These are phyloP conservation scores for Cataglyphis hispanica DNA, from an alignment of 1,140 invertebrate genomes.

Conservation along the genomic window DNA sequence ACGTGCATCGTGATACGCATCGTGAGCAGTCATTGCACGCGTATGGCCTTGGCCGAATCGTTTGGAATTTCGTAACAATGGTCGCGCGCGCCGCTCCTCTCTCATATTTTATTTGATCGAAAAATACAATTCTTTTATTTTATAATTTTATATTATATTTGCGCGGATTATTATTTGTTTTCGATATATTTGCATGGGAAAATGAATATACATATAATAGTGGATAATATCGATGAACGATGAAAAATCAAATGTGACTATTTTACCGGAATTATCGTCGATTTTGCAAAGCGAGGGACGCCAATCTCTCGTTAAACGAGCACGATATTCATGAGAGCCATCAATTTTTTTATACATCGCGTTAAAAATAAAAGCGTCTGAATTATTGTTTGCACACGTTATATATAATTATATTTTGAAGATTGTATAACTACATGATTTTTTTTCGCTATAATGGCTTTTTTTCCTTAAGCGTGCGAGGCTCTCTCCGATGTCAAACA, in stretches of 20 bases:
- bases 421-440: neutral
- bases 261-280: neutral
- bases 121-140: slow-evolving; percentile 57
- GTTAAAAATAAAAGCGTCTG: neutral
- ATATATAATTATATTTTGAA: neutral
- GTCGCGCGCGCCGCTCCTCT: neutral
- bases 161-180: slow-evolving; percentile 7
- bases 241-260: neutral
- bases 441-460: neutral
- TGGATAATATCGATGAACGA: neutral
- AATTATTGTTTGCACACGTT: neutral
- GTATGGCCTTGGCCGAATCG: slow-evolving; percentile 56
- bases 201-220: slow-evolving; percentile 11
- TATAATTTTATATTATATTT: neutral
- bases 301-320: neutral
- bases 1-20: slow-evolving; percentile 54
- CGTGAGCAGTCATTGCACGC: slow-evolving; percentile 53
- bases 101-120: slow-evolving; percentile 23
- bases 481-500: neutral
- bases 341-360: neutral
- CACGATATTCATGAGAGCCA: neutral
- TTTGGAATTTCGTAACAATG: slow-evolving; percentile 50
- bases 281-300: neutral
- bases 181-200: neutral
- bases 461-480: neutral